Conservation (phyloP, 2,797 vertebrate genomes). For the Anguilla marmorata region DNA sequence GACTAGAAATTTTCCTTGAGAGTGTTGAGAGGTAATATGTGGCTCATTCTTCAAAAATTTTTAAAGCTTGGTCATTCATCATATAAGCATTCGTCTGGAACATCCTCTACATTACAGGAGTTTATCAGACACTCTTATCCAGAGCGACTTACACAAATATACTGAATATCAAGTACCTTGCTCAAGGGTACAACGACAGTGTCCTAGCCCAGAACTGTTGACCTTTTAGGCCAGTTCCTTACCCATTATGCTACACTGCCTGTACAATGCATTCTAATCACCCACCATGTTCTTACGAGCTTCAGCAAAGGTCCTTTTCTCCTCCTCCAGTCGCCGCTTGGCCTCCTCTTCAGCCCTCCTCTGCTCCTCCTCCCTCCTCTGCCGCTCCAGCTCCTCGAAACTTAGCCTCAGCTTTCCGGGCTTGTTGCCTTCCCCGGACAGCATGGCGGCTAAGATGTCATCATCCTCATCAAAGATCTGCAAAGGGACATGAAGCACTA, state of each 20-base stretch:
- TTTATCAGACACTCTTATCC: no score
- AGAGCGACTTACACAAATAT: no score
- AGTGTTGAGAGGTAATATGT: not conserved
- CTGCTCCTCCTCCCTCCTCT: conserved; percentile 77
- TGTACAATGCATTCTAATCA: not conserved
- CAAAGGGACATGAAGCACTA: conserved; percentile 21
- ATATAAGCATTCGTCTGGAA: not conserved
- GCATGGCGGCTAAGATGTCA: conserved; percentile 68
- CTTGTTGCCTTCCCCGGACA: conserved; percentile 69
- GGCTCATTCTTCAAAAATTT: not conserved
- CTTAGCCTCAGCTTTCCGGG: conserved; percentile 81
- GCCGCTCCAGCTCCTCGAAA: conserved; percentile 80
- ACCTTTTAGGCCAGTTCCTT: no score
- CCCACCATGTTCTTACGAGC: conserved; percentile 80
- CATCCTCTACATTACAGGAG: not conserved
- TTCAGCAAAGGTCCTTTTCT: conserved; percentile 77
- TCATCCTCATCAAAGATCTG: conserved; percentile 79
- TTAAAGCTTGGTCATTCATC: not conserved
- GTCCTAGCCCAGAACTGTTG: no score
- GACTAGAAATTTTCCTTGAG: not conserved
- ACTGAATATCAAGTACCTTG: no score
- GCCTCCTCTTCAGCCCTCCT: conserved; percentile 77
- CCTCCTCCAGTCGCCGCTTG: conserved; percentile 76
- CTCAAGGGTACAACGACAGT: no score
- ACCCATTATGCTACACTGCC: no score